Evolutionary conservation across 2,888 invertebrate species (phyloP).

Genomic region (Loripinus fragilis): DNA sequence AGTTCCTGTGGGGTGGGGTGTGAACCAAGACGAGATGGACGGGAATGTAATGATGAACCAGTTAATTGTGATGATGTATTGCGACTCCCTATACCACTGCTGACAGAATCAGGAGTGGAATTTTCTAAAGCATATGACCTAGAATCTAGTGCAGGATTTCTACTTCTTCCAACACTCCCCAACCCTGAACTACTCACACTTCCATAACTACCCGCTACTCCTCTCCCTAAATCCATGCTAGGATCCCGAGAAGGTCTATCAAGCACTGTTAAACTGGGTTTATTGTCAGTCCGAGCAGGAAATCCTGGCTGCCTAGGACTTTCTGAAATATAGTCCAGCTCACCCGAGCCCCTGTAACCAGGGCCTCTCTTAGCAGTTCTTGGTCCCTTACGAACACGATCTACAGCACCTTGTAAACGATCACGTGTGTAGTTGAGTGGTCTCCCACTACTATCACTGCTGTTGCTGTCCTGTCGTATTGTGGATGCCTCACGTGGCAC

Average conservation of each 20-base stretch:
- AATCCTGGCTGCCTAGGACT: slow-evolving; percentile 44
- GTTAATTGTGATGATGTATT: slow-evolving; percentile 77
- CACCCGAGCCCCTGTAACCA: slow-evolving; percentile 46
- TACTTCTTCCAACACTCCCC: slow-evolving; percentile 56
- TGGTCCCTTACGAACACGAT: slow-evolving; percentile 67
- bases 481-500: slow-evolving; percentile 26
- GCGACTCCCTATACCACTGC: slow-evolving; percentile 78
- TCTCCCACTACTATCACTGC: slow-evolving; percentile 65
- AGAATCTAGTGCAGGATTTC: slow-evolving; percentile 36
- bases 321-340: slow-evolving; percentile 51
- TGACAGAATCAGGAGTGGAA: slow-evolving; percentile 69
- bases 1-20: slow-evolving; percentile 64
- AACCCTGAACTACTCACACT: slow-evolving; percentile 65
- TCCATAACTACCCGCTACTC: slow-evolving; percentile 23
- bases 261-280: slow-evolving; percentile 55
- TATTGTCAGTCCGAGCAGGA: slow-evolving; percentile 53
- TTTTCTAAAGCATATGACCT: slow-evolving; percentile 61
- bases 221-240: slow-evolving; percentile 24
- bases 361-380: slow-evolving; percentile 51
- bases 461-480: slow-evolving; percentile 46
- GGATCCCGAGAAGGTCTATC: slow-evolving; percentile 50
- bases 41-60: slow-evolving; percentile 65
- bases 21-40: slow-evolving; percentile 59
- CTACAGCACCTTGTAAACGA: slow-evolving; percentile 73
- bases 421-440: slow-evolving; percentile 73